Conservation (phyloP, 35 echinoderm and acorn worm genomes). For the Lytechinus pictus region DNA sequence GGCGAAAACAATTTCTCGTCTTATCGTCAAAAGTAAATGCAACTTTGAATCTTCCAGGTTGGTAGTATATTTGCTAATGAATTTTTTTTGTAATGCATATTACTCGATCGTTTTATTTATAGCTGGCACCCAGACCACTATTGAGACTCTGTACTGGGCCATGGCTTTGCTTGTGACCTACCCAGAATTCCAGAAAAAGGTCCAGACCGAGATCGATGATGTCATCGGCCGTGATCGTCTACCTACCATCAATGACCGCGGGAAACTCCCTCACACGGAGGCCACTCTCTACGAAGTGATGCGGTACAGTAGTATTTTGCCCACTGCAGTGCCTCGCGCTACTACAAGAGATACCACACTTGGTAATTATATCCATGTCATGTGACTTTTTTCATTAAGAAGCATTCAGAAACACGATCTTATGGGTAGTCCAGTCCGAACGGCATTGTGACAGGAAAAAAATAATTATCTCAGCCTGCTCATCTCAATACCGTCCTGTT, state of each 20-base stretch:
- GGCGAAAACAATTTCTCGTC: too few relatives aligned
- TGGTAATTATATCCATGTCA: neutral
- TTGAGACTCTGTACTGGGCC: neutral
- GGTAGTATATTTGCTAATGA: too few relatives aligned
- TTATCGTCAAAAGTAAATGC: too few relatives aligned
- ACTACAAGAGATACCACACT: neutral
- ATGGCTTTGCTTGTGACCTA: neutral
- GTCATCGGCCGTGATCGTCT: neutral
- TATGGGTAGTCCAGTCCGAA: too few relatives aligned
- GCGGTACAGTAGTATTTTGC: neutral
- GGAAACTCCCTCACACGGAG: neutral
- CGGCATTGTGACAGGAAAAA: too few relatives aligned
- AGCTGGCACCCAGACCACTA: neutral
- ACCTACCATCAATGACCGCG: neutral
- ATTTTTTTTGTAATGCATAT: too few relatives aligned
- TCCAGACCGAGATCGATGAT: neutral
- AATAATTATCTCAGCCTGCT: too few relatives aligned
- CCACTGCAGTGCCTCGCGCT: neutral
- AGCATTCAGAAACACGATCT: too few relatives aligned
- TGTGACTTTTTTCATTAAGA: too few relatives aligned
- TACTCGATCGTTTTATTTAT: neutral
- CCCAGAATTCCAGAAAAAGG: neutral
- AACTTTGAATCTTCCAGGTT: too few relatives aligned
- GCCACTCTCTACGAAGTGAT: neutral
- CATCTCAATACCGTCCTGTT: too few relatives aligned